These are phyloP conservation scores for Amphipyra tragopoginis DNA, from an alignment of 2,888 invertebrate genomes.

Conservation along the genomic window DNA sequence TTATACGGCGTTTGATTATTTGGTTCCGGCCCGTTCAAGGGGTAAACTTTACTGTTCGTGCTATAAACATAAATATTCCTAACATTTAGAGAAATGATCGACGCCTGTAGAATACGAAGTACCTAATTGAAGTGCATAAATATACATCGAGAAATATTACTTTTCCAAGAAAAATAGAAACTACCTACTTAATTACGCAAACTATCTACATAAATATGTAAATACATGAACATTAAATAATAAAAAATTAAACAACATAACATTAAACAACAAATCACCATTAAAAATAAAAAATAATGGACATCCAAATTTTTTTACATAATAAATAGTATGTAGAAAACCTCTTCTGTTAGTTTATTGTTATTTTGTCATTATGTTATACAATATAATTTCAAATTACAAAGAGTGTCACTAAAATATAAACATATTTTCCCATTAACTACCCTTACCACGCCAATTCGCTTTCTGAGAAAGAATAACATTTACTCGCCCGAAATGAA, in stretches of 20 bases:
- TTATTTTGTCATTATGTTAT: too few relatives aligned
- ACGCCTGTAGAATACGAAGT: slow-evolving; percentile 40
- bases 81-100: slow-evolving; percentile 31
- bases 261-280: too few relatives aligned
- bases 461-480: background rate
- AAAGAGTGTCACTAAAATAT: background rate
- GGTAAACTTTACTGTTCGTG: slow-evolving; percentile 41
- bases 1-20: slow-evolving; percentile 54
- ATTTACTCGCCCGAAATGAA: slow-evolving; percentile 1
- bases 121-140: slow-evolving; percentile 26
- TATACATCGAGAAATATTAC: slow-evolving; percentile 12
- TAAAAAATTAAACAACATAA: too few relatives aligned
- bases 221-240: background rate
- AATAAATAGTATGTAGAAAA: background rate
- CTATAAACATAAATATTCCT: slow-evolving; percentile 39
- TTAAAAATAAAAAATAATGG: too few relatives aligned
- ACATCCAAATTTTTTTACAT: too few relatives aligned
- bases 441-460: too few relatives aligned
- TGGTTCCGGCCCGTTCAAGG: slow-evolving; percentile 40
- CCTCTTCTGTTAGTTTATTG: background rate
- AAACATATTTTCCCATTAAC: too few relatives aligned
- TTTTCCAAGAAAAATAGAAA: slow-evolving; percentile 22
- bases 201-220: background rate
- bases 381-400: too few relatives aligned
- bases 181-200: slow-evolving; percentile 9